These are phyloP conservation scores for Temnothorax nylanderi DNA, from an alignment of 1,140 invertebrate species.

Conservation along the genomic window DNA sequence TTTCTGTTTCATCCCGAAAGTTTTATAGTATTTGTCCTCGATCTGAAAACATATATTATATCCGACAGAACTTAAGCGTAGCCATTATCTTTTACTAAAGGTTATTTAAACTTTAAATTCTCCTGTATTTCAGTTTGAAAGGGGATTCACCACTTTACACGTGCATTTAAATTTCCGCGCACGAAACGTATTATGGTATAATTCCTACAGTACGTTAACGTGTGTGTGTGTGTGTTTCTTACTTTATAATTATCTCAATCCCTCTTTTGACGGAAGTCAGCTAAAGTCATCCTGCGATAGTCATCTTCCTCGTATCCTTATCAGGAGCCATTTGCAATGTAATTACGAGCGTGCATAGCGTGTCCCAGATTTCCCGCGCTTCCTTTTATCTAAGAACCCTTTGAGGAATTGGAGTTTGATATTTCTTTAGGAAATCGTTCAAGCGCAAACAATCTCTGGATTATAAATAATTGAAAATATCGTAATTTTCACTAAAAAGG, in stretches of 20 bases:
- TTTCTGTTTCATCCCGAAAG: background rate
- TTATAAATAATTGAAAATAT: constrained; percentile 25
- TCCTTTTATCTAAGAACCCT: constrained; percentile 1
- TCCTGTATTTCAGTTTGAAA: background rate
- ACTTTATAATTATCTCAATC: constrained; percentile 40
- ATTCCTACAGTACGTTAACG: constrained; percentile 19
- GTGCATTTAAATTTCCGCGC: constrained; percentile 4
- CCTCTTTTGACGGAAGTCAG: constrained; percentile 24
- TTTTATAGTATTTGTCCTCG: background rate
- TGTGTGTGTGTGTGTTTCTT: background rate
- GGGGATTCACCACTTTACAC: background rate
- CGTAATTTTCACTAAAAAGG: background rate
- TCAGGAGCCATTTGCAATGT: constrained; percentile 39
- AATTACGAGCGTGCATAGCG: constrained; percentile 15
- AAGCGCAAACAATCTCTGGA: background rate
- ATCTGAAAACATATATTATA: background rate
- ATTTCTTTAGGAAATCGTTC: constrained; percentile 7
- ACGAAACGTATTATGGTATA: constrained; percentile 13
- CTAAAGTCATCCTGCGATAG: constrained; percentile 25
- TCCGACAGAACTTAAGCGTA: background rate
- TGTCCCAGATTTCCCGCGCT: constrained; percentile 4
- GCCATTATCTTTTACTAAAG: background rate
- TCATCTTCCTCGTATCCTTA: constrained; percentile 18
- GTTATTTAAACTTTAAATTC: constrained; percentile 29
- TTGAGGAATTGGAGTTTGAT: background rate